Conservation (phyloP, 1,140 invertebrate genomes). For the Neotoxoptera formosana region DNA sequence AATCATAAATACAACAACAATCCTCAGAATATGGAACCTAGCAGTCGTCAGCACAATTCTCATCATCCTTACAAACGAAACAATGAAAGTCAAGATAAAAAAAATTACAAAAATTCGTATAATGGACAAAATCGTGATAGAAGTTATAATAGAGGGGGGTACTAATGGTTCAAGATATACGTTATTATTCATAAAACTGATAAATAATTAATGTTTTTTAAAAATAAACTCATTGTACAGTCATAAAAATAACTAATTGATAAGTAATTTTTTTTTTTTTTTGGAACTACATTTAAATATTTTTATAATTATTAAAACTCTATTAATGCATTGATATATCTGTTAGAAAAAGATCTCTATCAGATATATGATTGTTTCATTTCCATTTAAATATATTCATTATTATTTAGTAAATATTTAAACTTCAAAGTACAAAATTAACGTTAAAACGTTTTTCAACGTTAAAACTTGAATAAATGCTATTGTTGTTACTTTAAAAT, state of each 20-base stretch:
- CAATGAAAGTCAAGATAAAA: not conserved
- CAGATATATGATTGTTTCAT: not conserved
- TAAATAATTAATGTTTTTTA: not conserved
- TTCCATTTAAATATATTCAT: not conserved
- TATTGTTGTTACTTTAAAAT: not conserved
- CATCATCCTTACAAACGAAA: slow-evolving; percentile 18
- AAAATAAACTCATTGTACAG: not conserved
- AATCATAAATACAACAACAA: slow-evolving; percentile 26
- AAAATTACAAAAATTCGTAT: not conserved
- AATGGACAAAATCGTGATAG: not conserved
- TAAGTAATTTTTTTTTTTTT: not conserved
- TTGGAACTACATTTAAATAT: not conserved
- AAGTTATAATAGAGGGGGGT: not conserved
- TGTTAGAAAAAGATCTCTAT: not conserved
- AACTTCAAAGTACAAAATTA: not conserved
- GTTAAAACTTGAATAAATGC: not conserved
- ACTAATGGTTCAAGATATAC: not conserved
- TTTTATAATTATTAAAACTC: not conserved
- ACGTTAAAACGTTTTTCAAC: too few species aligned
- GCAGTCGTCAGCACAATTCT: not conserved
- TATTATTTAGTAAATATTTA: not conserved
- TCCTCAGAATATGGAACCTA: not conserved
- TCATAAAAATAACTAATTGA: not conserved
- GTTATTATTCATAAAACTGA: slow-evolving; percentile 32
- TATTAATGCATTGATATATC: not conserved